Evolutionary conservation across 2,888 invertebrate species (phyloP).

Genomic region (Heliconius aoede): DNA sequence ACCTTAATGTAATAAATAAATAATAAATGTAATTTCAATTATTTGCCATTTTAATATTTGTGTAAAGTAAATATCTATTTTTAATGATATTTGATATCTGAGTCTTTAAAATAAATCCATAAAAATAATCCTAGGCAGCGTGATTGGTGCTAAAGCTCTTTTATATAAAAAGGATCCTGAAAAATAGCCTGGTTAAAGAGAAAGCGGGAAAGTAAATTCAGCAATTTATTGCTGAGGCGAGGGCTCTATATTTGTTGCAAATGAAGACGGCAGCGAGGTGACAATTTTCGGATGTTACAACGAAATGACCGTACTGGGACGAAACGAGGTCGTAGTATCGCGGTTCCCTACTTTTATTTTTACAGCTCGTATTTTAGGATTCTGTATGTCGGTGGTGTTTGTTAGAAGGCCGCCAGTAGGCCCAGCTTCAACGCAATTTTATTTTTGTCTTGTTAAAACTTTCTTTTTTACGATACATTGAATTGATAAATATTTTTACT

Average conservation of each 20-base stretch:
- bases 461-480: constrained; percentile 28
- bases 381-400: constrained; percentile 46
- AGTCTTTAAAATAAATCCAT: constrained; percentile 23
- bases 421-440: constrained; percentile 36
- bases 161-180: constrained; percentile 75
- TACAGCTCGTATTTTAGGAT: constrained; percentile 55
- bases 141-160: constrained; percentile 71
- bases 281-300: constrained; percentile 76
- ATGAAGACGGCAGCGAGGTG: constrained; percentile 79
- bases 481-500: constrained; percentile 25
- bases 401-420: constrained; percentile 32
- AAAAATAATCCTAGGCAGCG: constrained; percentile 56
- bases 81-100: neutral
- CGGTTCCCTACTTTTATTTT: constrained; percentile 64
- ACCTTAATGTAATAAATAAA: too few relatives aligned
- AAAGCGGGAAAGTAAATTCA: constrained; percentile 75
- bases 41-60: neutral
- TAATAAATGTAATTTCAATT: too few relatives aligned
- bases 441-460: constrained; percentile 35
- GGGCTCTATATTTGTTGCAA: constrained; percentile 80
- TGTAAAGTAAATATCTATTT: neutral
- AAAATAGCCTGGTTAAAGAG: constrained; percentile 75
- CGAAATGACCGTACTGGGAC: constrained; percentile 74
- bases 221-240: constrained; percentile 76
- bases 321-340: constrained; percentile 53